Evolutionary conservation across 2,113 vertebrate species (phyloP).

Genomic region (Laterallus jamaicensis): DNA sequence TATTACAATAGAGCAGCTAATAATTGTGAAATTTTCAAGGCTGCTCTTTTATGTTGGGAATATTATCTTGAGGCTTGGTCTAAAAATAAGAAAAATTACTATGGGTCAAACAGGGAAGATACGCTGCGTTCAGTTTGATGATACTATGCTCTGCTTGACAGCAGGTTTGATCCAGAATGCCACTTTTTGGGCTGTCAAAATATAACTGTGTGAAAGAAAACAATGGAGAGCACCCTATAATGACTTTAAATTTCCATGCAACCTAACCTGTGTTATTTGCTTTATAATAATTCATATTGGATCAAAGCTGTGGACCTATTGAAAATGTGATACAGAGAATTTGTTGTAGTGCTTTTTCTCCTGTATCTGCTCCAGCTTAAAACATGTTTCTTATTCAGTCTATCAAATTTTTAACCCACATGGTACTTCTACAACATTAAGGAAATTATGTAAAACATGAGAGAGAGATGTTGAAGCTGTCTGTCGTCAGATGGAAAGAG

Average conservation of each 20-base stretch:
- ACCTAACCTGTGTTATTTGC: background rate
- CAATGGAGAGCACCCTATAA: background rate
- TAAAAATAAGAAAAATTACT: background rate
- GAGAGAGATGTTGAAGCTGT: background rate
- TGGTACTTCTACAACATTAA: background rate
- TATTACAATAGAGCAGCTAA: background rate
- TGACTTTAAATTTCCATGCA: background rate
- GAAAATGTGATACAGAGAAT: background rate
- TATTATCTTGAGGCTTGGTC: background rate
- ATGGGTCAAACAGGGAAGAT: background rate
- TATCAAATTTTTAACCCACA: background rate
- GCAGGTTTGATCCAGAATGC: background rate
- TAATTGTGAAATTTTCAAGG: background rate
- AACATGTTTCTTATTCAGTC: background rate
- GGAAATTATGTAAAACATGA: background rate
- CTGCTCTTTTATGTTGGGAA: background rate
- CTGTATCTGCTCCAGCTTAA: background rate
- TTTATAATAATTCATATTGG: background rate
- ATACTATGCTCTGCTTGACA: background rate
- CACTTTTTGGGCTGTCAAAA: background rate
- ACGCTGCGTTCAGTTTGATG: background rate
- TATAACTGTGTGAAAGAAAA: background rate
- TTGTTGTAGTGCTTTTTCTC: background rate
- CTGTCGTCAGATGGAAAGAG: background rate
- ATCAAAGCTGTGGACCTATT: background rate